Evolutionary conservation across 1,140 invertebrate species (phyloP).

Genomic region (Hypsibius dujardini): DNA sequence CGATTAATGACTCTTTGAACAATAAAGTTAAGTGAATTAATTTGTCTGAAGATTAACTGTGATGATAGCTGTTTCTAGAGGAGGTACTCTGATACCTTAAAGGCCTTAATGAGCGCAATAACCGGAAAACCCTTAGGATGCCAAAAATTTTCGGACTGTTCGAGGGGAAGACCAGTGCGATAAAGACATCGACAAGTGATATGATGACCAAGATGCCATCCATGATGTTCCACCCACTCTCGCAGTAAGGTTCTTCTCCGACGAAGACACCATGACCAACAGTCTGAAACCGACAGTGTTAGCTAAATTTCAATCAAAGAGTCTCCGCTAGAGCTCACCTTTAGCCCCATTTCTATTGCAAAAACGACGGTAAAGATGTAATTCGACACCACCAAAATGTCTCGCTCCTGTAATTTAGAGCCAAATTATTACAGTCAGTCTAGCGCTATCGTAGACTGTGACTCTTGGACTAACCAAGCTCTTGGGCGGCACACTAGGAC

Average conservation of each 20-base stretch:
- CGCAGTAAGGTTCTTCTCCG: conserved; percentile 81
- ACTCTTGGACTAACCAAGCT: conserved; percentile 40
- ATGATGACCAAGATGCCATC: conserved; percentile 91
- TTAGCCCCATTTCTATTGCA: conserved; percentile 87
- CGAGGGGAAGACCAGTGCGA: conserved; percentile 65
- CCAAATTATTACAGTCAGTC: neutral
- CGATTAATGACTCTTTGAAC: conserved; percentile 88
- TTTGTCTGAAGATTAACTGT: no score
- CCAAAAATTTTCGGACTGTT: conserved; percentile 90
- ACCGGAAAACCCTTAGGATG: conserved; percentile 85
- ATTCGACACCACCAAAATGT: conserved; percentile 75
- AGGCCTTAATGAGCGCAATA: conserved; percentile 78
- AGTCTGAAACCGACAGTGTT: no score
- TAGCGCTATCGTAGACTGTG: neutral
- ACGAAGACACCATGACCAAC: conserved; percentile 83
- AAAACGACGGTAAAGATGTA: conserved; percentile 95
- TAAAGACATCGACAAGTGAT: conserved; percentile 84
- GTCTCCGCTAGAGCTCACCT: conserved; percentile 43
- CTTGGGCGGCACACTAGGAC: conserved; percentile 80
- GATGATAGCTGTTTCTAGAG: conserved; percentile 4
- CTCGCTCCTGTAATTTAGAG: conserved; percentile 45
- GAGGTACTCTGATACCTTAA: conserved; percentile 55
- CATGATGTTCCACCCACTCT: conserved; percentile 98
- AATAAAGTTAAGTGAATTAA: no score
- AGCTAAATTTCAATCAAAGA: no score